Conservation (phyloP, 1,140 invertebrate genomes). For the Ceratoteleas bidentatus region DNA sequence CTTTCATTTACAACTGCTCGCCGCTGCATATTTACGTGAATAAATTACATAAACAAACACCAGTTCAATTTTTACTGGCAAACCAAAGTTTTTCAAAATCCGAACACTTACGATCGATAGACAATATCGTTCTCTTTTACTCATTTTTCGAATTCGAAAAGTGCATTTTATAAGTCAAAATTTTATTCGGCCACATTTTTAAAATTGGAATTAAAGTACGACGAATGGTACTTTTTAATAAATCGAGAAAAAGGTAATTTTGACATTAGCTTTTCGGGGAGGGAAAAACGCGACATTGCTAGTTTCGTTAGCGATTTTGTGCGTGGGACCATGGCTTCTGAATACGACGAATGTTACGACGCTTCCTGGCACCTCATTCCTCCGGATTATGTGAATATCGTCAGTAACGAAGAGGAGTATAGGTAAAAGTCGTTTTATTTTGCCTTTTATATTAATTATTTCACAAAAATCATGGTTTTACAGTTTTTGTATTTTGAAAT, state of each 20-base stretch:
- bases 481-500: no score
- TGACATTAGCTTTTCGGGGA: no score
- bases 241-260: no score
- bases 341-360: conserved; percentile 84
- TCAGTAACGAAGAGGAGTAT: conserved; percentile 83
- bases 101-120: neutral
- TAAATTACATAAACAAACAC: conserved; percentile 1
- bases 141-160: neutral
- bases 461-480: no score
- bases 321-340: conserved; percentile 70
- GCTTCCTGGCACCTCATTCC: conserved; percentile 86
- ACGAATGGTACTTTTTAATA: conserved; percentile 5
- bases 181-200: no score
- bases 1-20: conserved; percentile 13
- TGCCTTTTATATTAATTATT: no score
- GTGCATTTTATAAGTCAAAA: no score
- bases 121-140: neutral
- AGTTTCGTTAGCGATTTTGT: conserved; percentile 19
- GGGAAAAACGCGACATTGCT: no score
- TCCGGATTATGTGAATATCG: conserved; percentile 84
- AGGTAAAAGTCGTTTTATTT: conserved; percentile 79
- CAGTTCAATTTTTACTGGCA: neutral
- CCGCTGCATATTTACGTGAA: neutral
- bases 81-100: neutral
- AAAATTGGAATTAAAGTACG: neutral